Percentiles rank a stretch among this genome's conserved stretches.
Conservation (phyloP, 1,140 invertebrate genomes). For the Atta cephalotes region DNA sequence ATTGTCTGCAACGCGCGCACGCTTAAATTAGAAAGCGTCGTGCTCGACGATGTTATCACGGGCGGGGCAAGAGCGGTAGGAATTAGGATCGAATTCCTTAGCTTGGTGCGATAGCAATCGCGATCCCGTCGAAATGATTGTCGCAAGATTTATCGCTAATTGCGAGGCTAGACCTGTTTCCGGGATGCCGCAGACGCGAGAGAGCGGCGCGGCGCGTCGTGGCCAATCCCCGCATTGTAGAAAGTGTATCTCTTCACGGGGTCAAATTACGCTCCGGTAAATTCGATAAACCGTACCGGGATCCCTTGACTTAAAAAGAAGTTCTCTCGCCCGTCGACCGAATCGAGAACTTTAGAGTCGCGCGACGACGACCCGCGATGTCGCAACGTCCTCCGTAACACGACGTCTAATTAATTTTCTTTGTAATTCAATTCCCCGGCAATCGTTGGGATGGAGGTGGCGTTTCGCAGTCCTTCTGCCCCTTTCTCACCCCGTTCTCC, state of each 20-base stretch:
- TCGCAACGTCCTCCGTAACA: constrained; percentile 50
- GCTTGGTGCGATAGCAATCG: constrained; percentile 57
- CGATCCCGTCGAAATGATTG: constrained; percentile 57
- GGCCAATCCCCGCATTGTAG: background rate
- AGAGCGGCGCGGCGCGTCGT: background rate
- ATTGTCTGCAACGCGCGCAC: constrained; percentile 6
- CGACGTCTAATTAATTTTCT: constrained; percentile 77
- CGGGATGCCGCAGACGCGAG: background rate
- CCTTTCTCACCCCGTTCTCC: background rate
- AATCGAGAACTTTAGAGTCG: constrained; percentile 39
- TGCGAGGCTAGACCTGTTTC: constrained; percentile 62
- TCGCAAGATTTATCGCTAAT: constrained; percentile 67
- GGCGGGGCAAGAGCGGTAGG: constrained; percentile 30
- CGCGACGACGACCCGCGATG: background rate
- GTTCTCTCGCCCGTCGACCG: constrained; percentile 49
- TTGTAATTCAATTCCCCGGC: constrained; percentile 75
- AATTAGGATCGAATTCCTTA: constrained; percentile 57
- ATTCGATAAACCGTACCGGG: constrained; percentile 67
- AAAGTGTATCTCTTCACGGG: constrained; percentile 67
- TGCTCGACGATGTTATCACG: constrained; percentile 23
- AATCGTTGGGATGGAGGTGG: constrained; percentile 71
- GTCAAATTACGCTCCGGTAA: constrained; percentile 62
- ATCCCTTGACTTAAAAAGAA: constrained; percentile 56
- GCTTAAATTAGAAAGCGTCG: constrained; percentile 11
- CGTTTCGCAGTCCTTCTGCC: background rate